These are phyloP conservation scores for Pluvialis apricaria DNA, from an alignment of 2,113 vertebrate species.

Conservation along the genomic window DNA sequence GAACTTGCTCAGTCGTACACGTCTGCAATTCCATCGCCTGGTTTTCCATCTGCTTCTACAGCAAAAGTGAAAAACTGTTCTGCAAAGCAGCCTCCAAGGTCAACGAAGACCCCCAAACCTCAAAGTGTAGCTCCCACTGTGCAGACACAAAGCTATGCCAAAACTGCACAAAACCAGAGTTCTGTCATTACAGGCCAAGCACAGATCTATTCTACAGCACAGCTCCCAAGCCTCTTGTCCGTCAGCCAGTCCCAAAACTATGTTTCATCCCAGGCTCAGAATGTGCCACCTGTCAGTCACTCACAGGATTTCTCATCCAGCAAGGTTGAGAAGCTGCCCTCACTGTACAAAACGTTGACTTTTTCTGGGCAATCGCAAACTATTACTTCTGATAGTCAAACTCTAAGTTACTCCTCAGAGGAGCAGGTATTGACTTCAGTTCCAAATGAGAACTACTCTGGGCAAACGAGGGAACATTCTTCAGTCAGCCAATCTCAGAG, in stretches of 20 bases:
- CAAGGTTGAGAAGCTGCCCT: conserved; percentile 87
- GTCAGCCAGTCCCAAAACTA: conserved; percentile 89
- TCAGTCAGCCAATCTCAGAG: conserved; percentile 86
- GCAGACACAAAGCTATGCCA: conserved; percentile 88
- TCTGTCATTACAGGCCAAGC: conserved; percentile 91
- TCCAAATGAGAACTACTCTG: conserved; percentile 83
- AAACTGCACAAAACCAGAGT: conserved; percentile 87
- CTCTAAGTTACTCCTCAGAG: conserved; percentile 85
- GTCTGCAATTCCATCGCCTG: conserved; percentile 79
- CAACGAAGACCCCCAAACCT: conserved; percentile 80
- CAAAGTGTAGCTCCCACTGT: conserved; percentile 78
- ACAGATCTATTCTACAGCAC: conserved; percentile 87
- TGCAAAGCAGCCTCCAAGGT: conserved; percentile 79
- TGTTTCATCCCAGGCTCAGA: conserved; percentile 80
- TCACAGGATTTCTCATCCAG: conserved; percentile 83
- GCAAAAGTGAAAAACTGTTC: conserved; percentile 85
- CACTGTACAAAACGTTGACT: conserved; percentile 88
- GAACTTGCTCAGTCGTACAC: conserved; percentile 85
- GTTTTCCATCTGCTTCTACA: conserved; percentile 80
- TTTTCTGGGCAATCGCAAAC: conserved; percentile 86
- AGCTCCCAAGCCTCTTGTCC: conserved; percentile 87
- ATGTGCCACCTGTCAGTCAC: conserved; percentile 82
- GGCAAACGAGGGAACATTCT: conserved; percentile 85
- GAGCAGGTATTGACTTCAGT: conserved; percentile 78
- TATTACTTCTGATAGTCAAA: conserved; percentile 83